Base-by-base conservation (phyloP, 1,140 invertebrate species). In the Lepidurus apus region DNA sequence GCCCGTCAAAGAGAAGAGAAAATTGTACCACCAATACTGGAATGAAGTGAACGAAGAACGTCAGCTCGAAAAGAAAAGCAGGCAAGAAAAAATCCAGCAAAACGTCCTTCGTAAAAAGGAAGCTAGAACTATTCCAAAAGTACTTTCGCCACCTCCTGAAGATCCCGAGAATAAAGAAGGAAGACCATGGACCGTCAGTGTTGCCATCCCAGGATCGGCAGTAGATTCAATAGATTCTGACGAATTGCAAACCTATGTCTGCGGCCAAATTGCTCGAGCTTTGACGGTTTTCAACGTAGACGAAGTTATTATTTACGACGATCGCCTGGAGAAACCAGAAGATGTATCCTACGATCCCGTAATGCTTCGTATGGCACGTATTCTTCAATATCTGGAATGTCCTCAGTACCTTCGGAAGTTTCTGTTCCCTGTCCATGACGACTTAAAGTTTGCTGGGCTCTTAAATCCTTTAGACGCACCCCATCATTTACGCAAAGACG, bases 121-220 rank as follows among this genome's bases (percentile, higher is more conserved):
- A 42, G 47, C 24, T 9, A 8, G 8, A 47, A 7, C 43, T 1
- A 13, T 26, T 42, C 75, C 24, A 10, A 44, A n/a, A 8, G 43
- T 42, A 47, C 43, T 45, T 17, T 11, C 17, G 24, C 24, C 24
- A 73, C 42, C 77, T 7, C 21, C 74, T 43, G 42, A 75, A 44
- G 42, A 42, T 26, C 74, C 73, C n/a, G 73, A 43, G n/a, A 73
- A 73, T n/a, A 43, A 75, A 24, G 21, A 77, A 47, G 77, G 77
- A 78, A 76, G 78, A 45, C 73, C 75, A 10, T 79, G 78, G 78
- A 97, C 95, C 1, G 81, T 98, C 9, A 94, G 92, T 78, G 96
- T 99, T 83, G 97, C 97, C 0, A 88, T 99, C 9, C 95, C 97
- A 8, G 96, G 96, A 0, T 98, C 96, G 1, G 98, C 99, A 82